phyloP scores from a whole-genome alignment of 1,140 invertebrate genomes.

The Leguminivora glycinivorella region DNA sequence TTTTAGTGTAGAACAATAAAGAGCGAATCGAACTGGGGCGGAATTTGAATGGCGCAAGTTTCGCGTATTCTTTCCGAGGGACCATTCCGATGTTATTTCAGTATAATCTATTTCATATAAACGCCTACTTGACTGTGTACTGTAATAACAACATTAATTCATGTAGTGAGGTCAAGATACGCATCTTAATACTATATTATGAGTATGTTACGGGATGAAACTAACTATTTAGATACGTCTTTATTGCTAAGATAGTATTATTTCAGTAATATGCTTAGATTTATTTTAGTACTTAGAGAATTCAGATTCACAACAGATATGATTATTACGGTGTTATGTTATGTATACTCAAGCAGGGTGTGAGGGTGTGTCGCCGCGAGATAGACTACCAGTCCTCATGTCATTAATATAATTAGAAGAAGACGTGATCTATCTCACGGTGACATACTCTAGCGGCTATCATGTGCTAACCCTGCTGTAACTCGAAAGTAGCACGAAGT shows the following conservation, averaged over 20 bases:
- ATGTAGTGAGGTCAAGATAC: background rate
- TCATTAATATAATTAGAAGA: too few relatives aligned
- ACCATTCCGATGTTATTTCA: conserved; percentile 14
- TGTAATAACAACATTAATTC: background rate
- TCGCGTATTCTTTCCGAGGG: conserved; percentile 17
- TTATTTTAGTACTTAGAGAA: background rate
- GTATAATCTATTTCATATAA: conserved; percentile 11
- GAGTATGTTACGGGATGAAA: background rate
- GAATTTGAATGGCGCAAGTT: conserved; percentile 20
- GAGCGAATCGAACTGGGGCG: conserved; percentile 18
- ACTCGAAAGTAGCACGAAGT: too few relatives aligned
- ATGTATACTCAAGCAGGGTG: too few relatives aligned
- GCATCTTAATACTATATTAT: background rate
- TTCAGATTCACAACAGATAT: too few relatives aligned
- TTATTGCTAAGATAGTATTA: background rate
- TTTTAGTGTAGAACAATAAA: conserved; percentile 28
- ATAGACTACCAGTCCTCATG: too few relatives aligned
- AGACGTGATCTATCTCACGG: too few relatives aligned
- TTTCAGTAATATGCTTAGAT: background rate
- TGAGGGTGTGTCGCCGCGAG: too few relatives aligned
- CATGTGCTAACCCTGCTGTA: too few relatives aligned
- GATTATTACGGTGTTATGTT: too few relatives aligned
- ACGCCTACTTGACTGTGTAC: background rate
- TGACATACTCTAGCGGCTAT: too few relatives aligned
- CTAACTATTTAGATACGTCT: background rate